Conservation (phyloP, 2,888 invertebrate species). For the Pediacus dermestoides region DNA sequence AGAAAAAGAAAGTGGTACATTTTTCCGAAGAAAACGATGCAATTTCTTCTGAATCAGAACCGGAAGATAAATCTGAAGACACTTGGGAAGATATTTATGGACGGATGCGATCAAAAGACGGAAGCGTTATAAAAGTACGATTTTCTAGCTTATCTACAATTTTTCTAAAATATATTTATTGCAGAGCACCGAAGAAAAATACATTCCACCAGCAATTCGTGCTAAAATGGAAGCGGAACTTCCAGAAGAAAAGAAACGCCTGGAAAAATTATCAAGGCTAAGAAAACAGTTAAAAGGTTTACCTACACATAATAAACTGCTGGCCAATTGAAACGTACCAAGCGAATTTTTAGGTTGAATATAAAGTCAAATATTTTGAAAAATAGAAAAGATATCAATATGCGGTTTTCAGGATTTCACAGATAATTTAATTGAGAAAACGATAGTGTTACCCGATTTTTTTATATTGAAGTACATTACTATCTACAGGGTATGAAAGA, state of each 20-base stretch:
- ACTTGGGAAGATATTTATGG: constrained; percentile 93
- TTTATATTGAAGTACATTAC: too few species aligned
- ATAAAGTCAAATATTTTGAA: too few species aligned
- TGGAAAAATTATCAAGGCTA: constrained; percentile 62
- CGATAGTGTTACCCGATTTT: too few species aligned
- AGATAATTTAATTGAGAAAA: too few species aligned
- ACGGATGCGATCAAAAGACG: constrained; percentile 73
- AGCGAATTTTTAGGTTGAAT: too few species aligned
- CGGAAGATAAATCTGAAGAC: constrained; percentile 30
- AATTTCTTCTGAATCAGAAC: constrained; percentile 14
- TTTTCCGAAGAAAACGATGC: constrained; percentile 10
- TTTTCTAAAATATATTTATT: too few species aligned
- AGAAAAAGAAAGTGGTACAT: constrained; percentile 19
- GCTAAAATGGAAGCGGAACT: constrained; percentile 50
- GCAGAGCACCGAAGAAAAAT: constrained; percentile 54
- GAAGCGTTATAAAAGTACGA: constrained; percentile 67
- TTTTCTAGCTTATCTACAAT: too few species aligned
- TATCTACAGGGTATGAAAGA: too few species aligned
- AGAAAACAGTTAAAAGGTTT: constrained; percentile 78
- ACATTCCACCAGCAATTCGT: constrained; percentile 80
- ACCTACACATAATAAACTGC: too few species aligned
- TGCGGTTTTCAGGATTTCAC: too few species aligned
- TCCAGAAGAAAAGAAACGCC: constrained; percentile 48
- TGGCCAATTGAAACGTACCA: too few species aligned
- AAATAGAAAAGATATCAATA: too few species aligned